Conservation (phyloP, 2,797 vertebrate genomes). For the Botia kubotai region DNA sequence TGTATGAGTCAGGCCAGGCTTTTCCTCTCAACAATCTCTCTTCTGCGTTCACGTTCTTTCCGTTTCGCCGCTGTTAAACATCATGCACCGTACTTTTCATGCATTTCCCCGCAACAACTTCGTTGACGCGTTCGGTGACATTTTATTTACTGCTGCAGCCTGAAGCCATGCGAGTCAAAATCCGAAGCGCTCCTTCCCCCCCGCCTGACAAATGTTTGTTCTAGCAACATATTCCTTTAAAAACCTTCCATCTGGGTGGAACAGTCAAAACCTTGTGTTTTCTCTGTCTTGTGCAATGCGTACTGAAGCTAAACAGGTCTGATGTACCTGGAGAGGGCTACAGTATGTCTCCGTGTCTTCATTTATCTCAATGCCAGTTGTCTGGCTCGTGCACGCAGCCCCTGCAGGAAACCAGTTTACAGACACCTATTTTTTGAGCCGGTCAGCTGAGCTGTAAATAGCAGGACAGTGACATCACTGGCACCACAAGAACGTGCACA, state of each 20-base stretch:
- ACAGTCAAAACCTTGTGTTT: not conserved
- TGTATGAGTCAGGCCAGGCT: conserved; percentile 62
- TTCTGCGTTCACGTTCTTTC: conserved; percentile 7
- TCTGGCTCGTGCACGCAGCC: not conserved
- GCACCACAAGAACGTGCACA: not conserved
- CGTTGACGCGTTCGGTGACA: conserved; percentile 18
- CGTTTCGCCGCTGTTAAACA: not conserved
- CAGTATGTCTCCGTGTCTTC: not conserved
- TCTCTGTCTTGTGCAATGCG: not conserved
- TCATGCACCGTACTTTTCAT: conserved; percentile 2
- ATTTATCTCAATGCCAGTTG: not conserved
- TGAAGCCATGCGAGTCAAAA: not conserved
- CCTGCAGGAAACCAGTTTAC: not conserved
- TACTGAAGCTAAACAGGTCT: not conserved
- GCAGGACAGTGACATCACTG: not conserved
- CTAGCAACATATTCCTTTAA: not conserved
- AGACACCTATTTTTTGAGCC: not conserved
- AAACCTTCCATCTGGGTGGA: not conserved
- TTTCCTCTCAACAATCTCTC: conserved; percentile 2
- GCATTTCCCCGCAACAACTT: not conserved
- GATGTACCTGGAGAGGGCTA: not conserved
- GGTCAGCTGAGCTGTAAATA: not conserved
- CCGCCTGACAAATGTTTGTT: not conserved
- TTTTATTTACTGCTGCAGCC: conserved; percentile 12
- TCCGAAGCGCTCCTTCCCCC: not conserved